A percentile compares a stretch with the other conserved stretches of the same genome.
Evolutionary conservation across 2,888 invertebrate genomes (phyloP).

Genomic region (Palloptera scutellata): DNA sequence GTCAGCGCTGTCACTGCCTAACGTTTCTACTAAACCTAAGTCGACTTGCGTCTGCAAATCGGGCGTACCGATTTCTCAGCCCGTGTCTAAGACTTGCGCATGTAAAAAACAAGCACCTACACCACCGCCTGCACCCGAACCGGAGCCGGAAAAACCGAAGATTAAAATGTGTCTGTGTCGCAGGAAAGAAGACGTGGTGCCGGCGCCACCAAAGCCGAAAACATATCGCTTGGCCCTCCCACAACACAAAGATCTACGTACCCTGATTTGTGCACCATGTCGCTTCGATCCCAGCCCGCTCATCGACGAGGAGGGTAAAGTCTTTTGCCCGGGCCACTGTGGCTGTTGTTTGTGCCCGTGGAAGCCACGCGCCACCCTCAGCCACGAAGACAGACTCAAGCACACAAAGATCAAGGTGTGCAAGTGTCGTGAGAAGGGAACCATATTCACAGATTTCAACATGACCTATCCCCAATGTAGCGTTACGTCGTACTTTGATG

Average conservation of each 20-base stretch:
- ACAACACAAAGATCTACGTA: conserved; percentile 52
- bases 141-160: not conserved
- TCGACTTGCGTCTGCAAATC: too few relatives aligned
- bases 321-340: conserved; percentile 56
- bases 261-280: conserved; percentile 49
- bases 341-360: conserved; percentile 58
- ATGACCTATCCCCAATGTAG: conserved; percentile 38
- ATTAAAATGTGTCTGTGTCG: too few relatives aligned
- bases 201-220: conserved; percentile 17
- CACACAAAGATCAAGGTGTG: conserved; percentile 53
- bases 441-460: conserved; percentile 44
- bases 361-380: conserved; percentile 42
- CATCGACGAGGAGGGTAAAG: conserved; percentile 47
- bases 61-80: too few relatives aligned
- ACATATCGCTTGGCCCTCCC: conserved; percentile 49
- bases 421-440: conserved; percentile 49
- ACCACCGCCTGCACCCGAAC: not conserved
- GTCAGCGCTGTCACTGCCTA: not conserved
- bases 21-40: too few relatives aligned
- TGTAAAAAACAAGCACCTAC: conserved; percentile 6
- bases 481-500: conserved; percentile 48
- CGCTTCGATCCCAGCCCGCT: conserved; percentile 53
- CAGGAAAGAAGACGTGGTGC: not conserved
- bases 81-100: too few relatives aligned
- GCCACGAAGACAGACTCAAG: conserved; percentile 37